phyloP scores from a whole-genome alignment of 2,113 vertebrate genomes.

The Cranoglanis bouderius region DNA sequence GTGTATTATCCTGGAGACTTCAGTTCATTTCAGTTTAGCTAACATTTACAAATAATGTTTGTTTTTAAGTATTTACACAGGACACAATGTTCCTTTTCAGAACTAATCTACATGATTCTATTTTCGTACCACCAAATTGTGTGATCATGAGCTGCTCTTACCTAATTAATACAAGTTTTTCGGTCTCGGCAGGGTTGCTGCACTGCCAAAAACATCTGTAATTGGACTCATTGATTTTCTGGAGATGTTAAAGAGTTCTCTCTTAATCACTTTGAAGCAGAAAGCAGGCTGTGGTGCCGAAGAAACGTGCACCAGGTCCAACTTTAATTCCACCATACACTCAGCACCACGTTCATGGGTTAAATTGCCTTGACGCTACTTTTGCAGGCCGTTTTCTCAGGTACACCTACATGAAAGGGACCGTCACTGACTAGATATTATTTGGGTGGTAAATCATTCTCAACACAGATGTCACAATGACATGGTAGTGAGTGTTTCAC shows the following conservation, averaged over 20 bases:
- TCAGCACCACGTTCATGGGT: background rate
- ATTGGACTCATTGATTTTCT: conserved; percentile 30
- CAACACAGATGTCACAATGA: too few relatives aligned
- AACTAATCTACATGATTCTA: background rate
- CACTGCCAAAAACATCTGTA: conserved; percentile 22
- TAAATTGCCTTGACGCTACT: background rate
- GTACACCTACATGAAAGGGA: background rate
- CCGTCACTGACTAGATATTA: background rate
- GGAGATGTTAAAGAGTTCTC: conserved; percentile 25
- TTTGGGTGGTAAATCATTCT: background rate
- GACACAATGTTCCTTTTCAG: conserved; percentile 7
- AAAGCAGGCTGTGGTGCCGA: background rate
- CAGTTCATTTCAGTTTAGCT: background rate
- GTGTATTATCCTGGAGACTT: background rate
- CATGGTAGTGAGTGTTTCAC: background rate
- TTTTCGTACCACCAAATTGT: background rate
- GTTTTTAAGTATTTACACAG: background rate
- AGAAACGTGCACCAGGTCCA: background rate
- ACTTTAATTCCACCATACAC: background rate
- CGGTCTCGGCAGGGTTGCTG: background rate
- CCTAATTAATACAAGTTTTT: conserved; percentile 32
- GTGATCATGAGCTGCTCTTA: background rate
- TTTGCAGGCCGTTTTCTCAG: background rate
- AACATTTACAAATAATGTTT: background rate
- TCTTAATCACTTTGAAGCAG: conserved; percentile 16